These are phyloP conservation scores for Pampus argenteus DNA, from an alignment of 2,797 vertebrate genomes.

Conservation along the genomic window DNA sequence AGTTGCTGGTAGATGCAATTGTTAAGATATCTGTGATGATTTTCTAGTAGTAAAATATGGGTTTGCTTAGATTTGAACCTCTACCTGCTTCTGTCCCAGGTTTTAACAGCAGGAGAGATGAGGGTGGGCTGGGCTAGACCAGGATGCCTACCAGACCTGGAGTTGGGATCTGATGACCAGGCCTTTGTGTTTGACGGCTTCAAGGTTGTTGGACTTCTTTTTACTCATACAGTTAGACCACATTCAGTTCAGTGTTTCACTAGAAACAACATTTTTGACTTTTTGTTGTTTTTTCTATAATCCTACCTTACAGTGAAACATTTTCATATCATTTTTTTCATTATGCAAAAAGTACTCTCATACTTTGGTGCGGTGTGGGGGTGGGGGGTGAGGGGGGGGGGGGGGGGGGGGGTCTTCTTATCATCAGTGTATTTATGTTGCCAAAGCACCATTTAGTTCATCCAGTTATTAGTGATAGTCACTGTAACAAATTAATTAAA, in stretches of 20 bases:
- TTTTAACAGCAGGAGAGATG: slow-evolving; percentile 92
- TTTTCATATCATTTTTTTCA: no score
- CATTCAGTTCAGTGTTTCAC: background rate
- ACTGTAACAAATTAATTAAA: no score
- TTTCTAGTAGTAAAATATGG: background rate
- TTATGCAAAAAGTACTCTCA: no score
- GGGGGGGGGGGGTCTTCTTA: no score
- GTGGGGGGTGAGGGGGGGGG: no score
- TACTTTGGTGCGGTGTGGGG: no score
- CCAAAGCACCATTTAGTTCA: no score
- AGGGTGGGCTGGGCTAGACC: slow-evolving; percentile 94
- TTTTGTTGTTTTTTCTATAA: background rate
- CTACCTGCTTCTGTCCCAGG: slow-evolving; percentile 53
- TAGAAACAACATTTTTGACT: background rate
- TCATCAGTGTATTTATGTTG: no score
- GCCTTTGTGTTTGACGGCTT: slow-evolving; percentile 96
- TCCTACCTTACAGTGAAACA: background rate
- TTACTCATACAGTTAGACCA: background rate
- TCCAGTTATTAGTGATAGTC: no score
- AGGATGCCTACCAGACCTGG: slow-evolving; percentile 91
- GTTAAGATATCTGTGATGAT: background rate
- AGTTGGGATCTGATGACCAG: slow-evolving; percentile 93
- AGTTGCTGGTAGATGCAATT: background rate
- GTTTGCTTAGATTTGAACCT: background rate
- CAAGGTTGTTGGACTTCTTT: slow-evolving; percentile 84